Base-by-base conservation (phyloP, 2,888 invertebrate species). In the Keiferia lycopersicella region DNA sequence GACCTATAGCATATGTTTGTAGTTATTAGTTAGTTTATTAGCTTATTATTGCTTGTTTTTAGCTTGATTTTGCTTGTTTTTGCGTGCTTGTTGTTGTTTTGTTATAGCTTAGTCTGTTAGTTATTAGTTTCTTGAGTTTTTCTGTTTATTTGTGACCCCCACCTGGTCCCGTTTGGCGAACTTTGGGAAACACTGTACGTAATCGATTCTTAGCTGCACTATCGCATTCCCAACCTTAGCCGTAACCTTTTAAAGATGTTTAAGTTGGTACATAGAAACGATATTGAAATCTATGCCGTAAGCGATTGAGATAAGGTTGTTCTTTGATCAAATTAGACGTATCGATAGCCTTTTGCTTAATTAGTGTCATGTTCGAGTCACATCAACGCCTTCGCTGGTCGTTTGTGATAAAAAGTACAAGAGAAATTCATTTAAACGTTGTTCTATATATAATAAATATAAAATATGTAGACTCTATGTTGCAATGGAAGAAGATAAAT, bases 331-430 rank as follows among this genome's bases (percentile, higher is more conserved):
- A 53, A 50, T 61, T 64, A 48, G 50, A 50, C 16, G 61, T 48
- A 41, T 56, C 56, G 18, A 45, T 22, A 50, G 34, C 34, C 56
- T 61, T 64, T n/a, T 18, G 45, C 58, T 66, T 63, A 66, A 66
- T 66, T 66, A 66, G 50, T 58, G 66, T 66, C 66, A 64, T 66
- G 66, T 66, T 38, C 26, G 20, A 45, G 66, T 66, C 66, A 66
- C 48, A 61, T 66, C 66, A 64, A 41, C 66, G 66, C 66, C 66
- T 64, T 48, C 57, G 57, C 51, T 48, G 58, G 34, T 50, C 39
- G 41, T 51, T 60, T 62, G 34, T 39, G 26, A 50, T 26, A 34
- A 56, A n/a, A 56, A 7, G 30, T 41, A 45, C 45, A 45, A 45
- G 45, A 45, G 11, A 45, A 45, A 45, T 45, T n/a, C 45, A 45